Evolutionary conservation across 2,888 invertebrate species (phyloP), one percentile per base, ranked within the genome.

Genomic region (Ephialtes manifestator): DNA sequence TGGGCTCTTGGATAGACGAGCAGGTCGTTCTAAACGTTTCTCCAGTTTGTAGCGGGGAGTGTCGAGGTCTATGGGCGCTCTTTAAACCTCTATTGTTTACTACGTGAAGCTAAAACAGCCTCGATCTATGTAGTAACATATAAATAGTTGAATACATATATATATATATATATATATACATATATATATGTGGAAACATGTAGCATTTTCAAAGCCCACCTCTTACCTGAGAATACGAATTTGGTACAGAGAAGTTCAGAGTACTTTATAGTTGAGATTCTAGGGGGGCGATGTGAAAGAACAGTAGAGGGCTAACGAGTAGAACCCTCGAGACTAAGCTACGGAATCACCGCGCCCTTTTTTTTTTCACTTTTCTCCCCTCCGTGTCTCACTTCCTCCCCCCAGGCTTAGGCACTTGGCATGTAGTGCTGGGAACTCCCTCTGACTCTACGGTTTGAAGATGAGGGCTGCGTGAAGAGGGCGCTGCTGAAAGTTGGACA

Each of bases 241-340:
- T 39, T 65, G 39, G 65, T 20, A 39, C 43, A 39, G 65, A 65
- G 18, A 65, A 43, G 65, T 39, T 20, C 18, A 20, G 11, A 43
- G 65, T 39, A 65, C 18, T 43, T 65, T 65, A 4, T 43, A 65
- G 43, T 18, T 39, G 65, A 43, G 70, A 77, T 53, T 76, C 67
- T 51, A 28, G 13, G 28, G 35, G 60, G 55, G 31, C 7, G 67
- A 51, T 60, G 60, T 43, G 71, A 31, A 84, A 83, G 86, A 88
- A 90, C 87, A 88, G 88, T 86, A 39, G 39, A 77, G 81, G 84
- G 84, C 89, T 90, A 89, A 90, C 90, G 90, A 90, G 90, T 86
- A 81, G 85, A 84, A 81, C 76, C 85, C 88, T 87, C 83, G 83
- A 84, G 87, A 88, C 83, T 68, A 72, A 83, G 77, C 85, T 83